Conservation (phyloP, 2,888 invertebrate species). For the Ochropleura leucogaster region DNA sequence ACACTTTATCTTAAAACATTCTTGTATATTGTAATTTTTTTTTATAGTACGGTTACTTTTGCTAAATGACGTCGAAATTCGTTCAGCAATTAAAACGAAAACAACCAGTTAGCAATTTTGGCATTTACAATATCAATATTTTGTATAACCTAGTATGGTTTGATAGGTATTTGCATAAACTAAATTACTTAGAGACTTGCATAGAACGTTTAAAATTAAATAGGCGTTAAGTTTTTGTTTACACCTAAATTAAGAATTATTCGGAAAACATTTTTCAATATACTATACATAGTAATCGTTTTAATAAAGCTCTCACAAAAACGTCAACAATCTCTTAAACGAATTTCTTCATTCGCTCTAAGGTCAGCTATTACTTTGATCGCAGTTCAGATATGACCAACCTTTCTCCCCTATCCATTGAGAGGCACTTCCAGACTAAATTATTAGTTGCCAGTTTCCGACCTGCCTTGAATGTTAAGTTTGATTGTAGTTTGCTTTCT, state of each 20-base stretch:
- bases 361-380: conserved; percentile 42
- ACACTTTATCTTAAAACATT: no score
- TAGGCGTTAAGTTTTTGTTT: background rate
- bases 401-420: conserved; percentile 27
- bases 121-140: background rate
- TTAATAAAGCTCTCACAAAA: background rate
- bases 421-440: conserved; percentile 38
- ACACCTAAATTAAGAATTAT: background rate
- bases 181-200: background rate
- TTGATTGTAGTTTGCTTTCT: conserved; percentile 21
- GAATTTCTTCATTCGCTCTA: conserved; percentile 29
- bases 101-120: background rate
- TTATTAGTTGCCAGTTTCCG: conserved; percentile 28
- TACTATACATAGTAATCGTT: background rate
- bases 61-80: background rate
- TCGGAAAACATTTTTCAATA: background rate
- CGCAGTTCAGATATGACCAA: conserved; percentile 47
- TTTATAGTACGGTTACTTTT: background rate
- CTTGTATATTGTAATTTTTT: no score
- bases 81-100: background rate
- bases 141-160: background rate
- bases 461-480: conserved; percentile 33
- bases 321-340: conserved; percentile 6
- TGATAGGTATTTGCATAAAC: background rate
- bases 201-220: background rate